Conservation (phyloP, 1,140 invertebrate genomes). For the Aethina tumida region DNA sequence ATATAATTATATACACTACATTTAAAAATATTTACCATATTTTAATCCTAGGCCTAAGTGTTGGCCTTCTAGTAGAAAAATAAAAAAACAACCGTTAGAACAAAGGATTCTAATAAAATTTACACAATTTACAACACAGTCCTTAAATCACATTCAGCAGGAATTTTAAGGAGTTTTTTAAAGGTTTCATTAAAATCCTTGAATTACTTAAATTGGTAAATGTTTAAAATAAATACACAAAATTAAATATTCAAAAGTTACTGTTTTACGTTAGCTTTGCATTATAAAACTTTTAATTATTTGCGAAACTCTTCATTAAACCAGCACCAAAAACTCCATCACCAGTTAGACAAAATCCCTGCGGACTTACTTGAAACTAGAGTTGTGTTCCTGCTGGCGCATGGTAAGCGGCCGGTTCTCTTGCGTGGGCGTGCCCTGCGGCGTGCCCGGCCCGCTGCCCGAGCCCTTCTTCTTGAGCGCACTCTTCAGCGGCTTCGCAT, state of each 20-base stretch:
- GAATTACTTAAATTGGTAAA: no score
- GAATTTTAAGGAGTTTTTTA: no score
- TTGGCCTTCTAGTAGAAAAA: conserved; percentile 57
- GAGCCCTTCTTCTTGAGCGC: conserved; percentile 77
- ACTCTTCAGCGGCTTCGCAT: conserved; percentile 82
- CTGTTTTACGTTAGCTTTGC: no score
- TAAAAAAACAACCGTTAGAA: conserved; percentile 21
- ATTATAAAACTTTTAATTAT: no score
- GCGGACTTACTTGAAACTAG: conserved; percentile 46
- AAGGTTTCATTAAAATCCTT: no score
- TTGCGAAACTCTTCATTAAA: no score
- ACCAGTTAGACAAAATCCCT: background rate
- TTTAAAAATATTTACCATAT: conserved; percentile 65
- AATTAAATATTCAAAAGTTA: no score
- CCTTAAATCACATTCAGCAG: no score
- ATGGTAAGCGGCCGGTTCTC: conserved; percentile 57
- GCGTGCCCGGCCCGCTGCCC: conserved; percentile 49
- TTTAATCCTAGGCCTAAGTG: conserved; percentile 78
- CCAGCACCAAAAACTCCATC: no score
- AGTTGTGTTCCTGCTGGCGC: conserved; percentile 54
- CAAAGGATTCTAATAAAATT: no score
- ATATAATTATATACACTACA: conserved; percentile 10
- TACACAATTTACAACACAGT: no score
- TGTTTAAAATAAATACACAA: no score
- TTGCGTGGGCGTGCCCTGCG: conserved; percentile 66